phyloP scores from a whole-genome alignment of 2,113 vertebrate genomes.

The Aldabrachelys gigantea region DNA sequence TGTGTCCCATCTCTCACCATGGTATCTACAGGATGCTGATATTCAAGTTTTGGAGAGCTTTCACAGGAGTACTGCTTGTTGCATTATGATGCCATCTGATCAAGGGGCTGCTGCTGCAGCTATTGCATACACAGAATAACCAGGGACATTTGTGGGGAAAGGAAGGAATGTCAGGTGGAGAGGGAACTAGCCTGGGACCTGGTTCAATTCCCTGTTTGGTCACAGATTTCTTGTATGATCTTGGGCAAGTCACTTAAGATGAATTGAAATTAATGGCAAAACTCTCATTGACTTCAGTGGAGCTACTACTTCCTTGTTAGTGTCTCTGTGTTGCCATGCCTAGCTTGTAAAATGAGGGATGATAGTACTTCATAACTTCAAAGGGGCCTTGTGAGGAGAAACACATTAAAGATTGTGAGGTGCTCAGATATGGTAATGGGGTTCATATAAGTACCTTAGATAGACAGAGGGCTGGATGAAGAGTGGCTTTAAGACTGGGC shows the following conservation, averaged over 20 bases:
- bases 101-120: background rate
- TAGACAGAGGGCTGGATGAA: background rate
- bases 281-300: background rate
- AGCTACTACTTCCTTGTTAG: background rate
- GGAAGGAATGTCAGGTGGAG: background rate
- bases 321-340: background rate
- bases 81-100: background rate
- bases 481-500: background rate
- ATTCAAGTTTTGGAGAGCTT: background rate
- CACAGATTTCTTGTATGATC: background rate
- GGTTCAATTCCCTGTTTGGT: accelerated
- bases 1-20: background rate
- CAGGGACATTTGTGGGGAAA: background rate
- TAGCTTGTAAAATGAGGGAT: background rate
- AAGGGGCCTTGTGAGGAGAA: too few species aligned
- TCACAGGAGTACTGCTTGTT: background rate
- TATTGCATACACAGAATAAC: background rate
- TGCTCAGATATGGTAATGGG: too few species aligned
- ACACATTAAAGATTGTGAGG: too few species aligned
- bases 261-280: too few species aligned
- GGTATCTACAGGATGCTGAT: background rate
- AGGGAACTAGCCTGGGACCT: background rate
- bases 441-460: too few species aligned
- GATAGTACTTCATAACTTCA: accelerated
- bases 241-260: background rate